Conservation (phyloP, 2,888 invertebrate species). For the Sesia apiformis region DNA sequence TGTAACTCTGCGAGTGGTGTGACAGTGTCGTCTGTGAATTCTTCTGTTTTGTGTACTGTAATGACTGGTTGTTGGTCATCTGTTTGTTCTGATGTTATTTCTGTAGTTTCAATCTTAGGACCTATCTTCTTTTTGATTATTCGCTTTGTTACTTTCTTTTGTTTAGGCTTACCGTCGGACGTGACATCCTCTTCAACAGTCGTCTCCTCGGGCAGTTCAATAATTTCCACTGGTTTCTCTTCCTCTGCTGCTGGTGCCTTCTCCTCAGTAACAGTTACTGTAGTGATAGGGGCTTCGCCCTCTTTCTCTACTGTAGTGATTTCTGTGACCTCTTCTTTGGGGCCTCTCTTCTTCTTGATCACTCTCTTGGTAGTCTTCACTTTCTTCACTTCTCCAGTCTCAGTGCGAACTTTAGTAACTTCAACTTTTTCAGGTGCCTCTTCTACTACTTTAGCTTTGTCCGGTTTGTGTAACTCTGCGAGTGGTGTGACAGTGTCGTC, state of each 20-base stretch:
- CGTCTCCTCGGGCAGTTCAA: conserved; percentile 11
- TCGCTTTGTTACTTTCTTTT: conserved; percentile 20
- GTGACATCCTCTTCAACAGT: conserved; percentile 33
- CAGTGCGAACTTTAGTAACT: conserved; percentile 12
- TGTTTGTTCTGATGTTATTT: conserved; percentile 32
- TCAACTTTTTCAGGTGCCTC: conserved; percentile 14
- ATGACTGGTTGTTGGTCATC: conserved; percentile 26
- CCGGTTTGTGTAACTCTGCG: conserved; percentile 13
- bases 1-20: conserved; percentile 11
- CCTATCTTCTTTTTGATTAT: conserved; percentile 18
- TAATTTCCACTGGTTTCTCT: neutral
- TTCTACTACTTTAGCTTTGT: conserved; percentile 22
- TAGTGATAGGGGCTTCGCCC: conserved; percentile 20
- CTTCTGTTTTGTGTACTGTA: conserved; percentile 12
- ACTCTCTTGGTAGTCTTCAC: conserved; percentile 14
- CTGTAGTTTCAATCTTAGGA: conserved; percentile 22
- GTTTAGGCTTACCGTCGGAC: conserved; percentile 18
- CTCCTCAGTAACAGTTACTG: conserved; percentile 8
- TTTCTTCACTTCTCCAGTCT: conserved; percentile 10
- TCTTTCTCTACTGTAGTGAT: conserved; percentile 22
- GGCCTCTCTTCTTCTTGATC: conserved; percentile 8
- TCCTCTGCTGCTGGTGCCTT: conserved; percentile 1
- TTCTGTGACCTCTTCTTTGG: conserved; percentile 34
- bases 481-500: conserved; percentile 3
- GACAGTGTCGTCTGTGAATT: conserved; percentile 1